Percentiles rank a stretch among this genome's conserved stretches.
These are phyloP conservation scores for Natator depressus DNA, from an alignment of 2,113 vertebrate species.

Conservation along the genomic window DNA sequence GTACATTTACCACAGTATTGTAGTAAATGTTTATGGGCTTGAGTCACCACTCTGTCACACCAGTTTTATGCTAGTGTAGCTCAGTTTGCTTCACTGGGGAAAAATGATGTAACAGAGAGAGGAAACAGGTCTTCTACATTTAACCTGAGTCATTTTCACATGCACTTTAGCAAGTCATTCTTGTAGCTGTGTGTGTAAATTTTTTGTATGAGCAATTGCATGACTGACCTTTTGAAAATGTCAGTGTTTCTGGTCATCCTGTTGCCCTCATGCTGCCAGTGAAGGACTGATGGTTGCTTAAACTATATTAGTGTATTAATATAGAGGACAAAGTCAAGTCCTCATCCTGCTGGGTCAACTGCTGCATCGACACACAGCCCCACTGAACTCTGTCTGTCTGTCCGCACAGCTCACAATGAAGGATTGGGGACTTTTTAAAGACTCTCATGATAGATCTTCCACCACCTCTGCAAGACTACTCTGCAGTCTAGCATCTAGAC, in stretches of 20 bases:
- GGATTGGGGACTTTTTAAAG: not conserved
- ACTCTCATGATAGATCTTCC: not conserved
- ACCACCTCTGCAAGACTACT: not conserved
- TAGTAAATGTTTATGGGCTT: not conserved
- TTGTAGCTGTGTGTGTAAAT: slow-evolving; percentile 16
- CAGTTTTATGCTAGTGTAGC: not conserved
- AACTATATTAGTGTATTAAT: not conserved
- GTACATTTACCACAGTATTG: not conserved
- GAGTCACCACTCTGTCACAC: not conserved
- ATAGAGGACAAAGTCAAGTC: not conserved
- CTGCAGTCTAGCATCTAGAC: not conserved
- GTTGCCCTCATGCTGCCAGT: not conserved
- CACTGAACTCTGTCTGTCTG: not conserved
- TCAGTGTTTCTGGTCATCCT: not conserved
- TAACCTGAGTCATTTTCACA: not conserved
- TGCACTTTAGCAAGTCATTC: not conserved
- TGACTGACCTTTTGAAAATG: slow-evolving; percentile 43
- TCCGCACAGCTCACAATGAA: not conserved
- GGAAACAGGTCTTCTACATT: not conserved
- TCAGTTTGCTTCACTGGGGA: not conserved
- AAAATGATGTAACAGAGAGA: not conserved
- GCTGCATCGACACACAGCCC: not conserved
- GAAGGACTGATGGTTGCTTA: not conserved
- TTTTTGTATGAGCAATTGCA: slow-evolving; percentile 24
- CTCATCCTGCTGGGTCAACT: not conserved